A percentile compares a stretch with the other conserved stretches of the same genome.
Conservation (phyloP, 2,113 vertebrate species). For the Odontesthes bonariensis region DNA sequence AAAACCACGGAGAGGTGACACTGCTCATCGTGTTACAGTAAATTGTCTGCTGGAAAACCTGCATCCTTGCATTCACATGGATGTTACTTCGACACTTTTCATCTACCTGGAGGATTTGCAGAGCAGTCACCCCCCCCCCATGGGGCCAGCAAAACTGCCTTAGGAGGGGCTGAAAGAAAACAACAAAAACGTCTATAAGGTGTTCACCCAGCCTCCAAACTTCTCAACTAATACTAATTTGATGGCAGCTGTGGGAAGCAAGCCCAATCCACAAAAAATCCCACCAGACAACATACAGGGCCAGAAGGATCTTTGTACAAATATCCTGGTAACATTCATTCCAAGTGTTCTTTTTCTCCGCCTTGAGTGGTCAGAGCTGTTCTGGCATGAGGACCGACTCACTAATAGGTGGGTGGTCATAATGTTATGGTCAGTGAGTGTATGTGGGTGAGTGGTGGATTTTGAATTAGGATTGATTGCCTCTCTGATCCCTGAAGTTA, state of each 20-base stretch:
- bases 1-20: too few species aligned
- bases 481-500: background rate
- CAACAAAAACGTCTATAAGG: too few species aligned
- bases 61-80: too few species aligned
- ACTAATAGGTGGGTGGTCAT: background rate
- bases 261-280: background rate
- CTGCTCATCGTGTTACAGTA: too few species aligned
- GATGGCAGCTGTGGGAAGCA: background rate
- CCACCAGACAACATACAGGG: background rate
- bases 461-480: conserved; percentile 26
- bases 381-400: background rate
- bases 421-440: background rate
- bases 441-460: background rate
- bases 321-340: too few species aligned
- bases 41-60: too few species aligned
- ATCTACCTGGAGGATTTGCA: too few species aligned
- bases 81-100: too few species aligned
- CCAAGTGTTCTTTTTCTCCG: background rate
- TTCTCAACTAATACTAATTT: background rate
- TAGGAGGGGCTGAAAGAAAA: too few species aligned
- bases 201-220: background rate
- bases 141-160: too few species aligned
- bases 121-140: too few species aligned
- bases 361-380: background rate
- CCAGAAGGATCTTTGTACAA: background rate